Base-by-base conservation (phyloP, 1,140 invertebrate genomes). In the Littorina saxatilis region DNA sequence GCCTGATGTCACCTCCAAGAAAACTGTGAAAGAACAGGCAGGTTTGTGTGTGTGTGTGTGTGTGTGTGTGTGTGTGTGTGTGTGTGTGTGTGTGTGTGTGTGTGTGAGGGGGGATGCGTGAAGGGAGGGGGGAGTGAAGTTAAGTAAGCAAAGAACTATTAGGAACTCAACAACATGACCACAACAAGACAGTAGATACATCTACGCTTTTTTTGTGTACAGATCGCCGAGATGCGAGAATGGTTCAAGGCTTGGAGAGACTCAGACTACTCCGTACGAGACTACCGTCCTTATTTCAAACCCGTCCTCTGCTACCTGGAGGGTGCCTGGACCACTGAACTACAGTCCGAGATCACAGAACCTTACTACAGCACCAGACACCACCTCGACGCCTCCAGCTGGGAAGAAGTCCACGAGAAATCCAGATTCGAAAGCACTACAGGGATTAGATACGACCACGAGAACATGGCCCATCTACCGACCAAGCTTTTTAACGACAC, bases 251-350 rank as follows among this genome's bases (percentile, higher is more conserved):
- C 89, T 13, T 90, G 87, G 82, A 75, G 83, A 43, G 66, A 85
- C 23, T 84, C 86, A 40, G 79, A 90, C 73, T 32, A 37, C 9
- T 72, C 70, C 0, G 79, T 82, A 2, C 52, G 88, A 37, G 85
- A 90, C 47, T 90, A 90, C 66, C 72, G 79, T 20, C 79, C 80
- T 20, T 90, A 89, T 70, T 90, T 90, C 63, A 90, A 90, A 82
- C 85, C 88, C 23, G 81, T 85, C 23, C 63, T 90, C 35, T 90
- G 88, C 80, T 90, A 90, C 76, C n/a, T 90, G 58, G 88, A 89
- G 70, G 88, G 84, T 9, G 63, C 82, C 7, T 89, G 88, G 88
- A 85, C 84, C 2, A 55, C 66, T 0, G 78, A 82, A 37, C 79
- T 17, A 3, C 82, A 80, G 17, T 17, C 84, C 23, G 75, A 81